These are phyloP conservation scores for Spheniscus humboldti DNA, from an alignment of 2,797 vertebrate species.

Conservation along the genomic window DNA sequence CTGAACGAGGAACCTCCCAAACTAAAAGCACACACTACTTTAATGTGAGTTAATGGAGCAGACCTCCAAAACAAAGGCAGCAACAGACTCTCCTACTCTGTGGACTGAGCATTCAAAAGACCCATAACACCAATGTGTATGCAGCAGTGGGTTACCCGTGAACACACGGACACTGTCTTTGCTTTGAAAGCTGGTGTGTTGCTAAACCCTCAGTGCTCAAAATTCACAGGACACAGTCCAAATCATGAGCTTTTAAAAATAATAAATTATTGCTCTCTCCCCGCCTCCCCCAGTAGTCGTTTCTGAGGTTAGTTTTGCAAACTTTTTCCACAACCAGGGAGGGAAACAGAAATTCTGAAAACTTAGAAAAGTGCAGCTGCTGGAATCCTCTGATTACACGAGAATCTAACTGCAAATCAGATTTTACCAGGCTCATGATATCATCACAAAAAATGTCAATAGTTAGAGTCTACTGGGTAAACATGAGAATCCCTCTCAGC, in stretches of 20 bases:
- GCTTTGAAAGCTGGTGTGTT: neutral
- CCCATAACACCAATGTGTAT: neutral
- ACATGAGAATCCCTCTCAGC: neutral
- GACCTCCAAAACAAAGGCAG: neutral
- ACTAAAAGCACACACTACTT: neutral
- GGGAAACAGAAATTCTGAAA: neutral
- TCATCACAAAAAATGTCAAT: neutral
- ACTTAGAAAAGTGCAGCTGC: neutral
- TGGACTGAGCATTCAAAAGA: neutral
- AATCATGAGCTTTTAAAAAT: neutral
- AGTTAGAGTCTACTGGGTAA: neutral
- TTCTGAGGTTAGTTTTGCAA: neutral
- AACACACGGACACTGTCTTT: neutral
- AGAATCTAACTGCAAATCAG: neutral
- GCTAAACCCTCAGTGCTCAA: neutral
- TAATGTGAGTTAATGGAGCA: neutral
- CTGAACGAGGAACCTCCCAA: neutral
- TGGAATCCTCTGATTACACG: neutral
- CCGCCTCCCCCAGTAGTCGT: accelerated
- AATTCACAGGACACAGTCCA: neutral
- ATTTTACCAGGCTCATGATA: neutral
- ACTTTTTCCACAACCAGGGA: neutral
- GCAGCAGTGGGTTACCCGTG: neutral
- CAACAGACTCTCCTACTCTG: neutral
- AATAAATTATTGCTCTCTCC: neutral